These are phyloP conservation scores for Pimpla rufipes DNA, from an alignment of 2,888 invertebrate genomes.

Conservation along the genomic window DNA sequence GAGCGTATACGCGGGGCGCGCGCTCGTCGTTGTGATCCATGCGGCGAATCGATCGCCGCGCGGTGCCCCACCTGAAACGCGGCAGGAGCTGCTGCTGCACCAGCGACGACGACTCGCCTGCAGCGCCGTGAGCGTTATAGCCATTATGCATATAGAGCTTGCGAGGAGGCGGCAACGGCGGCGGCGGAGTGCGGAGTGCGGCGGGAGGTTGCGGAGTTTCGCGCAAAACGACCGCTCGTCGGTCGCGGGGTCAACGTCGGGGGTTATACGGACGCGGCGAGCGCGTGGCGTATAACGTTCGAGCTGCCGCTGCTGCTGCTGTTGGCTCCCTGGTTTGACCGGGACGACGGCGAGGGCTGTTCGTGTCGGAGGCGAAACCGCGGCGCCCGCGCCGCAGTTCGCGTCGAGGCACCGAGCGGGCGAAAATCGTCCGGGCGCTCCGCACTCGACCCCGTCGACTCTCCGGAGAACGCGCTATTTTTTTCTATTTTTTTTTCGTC, in stretches of 20 bases:
- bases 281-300: conserved; percentile 27
- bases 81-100: conserved; percentile 12
- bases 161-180: conserved; percentile 12
- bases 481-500: too few species aligned
- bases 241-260: conserved; percentile 67
- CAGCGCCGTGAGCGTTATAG: conserved; percentile 24
- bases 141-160: conserved; percentile 3
- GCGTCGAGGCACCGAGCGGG: conserved; percentile 52
- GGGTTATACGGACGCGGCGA: conserved; percentile 35
- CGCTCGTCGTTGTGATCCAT: conserved; percentile 49
- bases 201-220: conserved; percentile 65
- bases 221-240: conserved; percentile 61
- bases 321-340: conserved; percentile 9
- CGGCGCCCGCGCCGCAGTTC: conserved; percentile 42
- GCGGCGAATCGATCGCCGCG: conserved; percentile 55
- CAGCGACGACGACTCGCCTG: conserved; percentile 15
- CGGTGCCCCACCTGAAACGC: conserved; percentile 5
- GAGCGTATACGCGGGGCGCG: too few species aligned
- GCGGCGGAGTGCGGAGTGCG: conserved; percentile 46
- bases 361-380: too few species aligned
- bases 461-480: neutral
- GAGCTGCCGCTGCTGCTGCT: too few species aligned
- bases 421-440: conserved; percentile 34
- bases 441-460: neutral
- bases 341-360: neutral